Evolutionary conservation across 2,113 vertebrate genomes (phyloP).

Genomic region (Odontesthes bonariensis): DNA sequence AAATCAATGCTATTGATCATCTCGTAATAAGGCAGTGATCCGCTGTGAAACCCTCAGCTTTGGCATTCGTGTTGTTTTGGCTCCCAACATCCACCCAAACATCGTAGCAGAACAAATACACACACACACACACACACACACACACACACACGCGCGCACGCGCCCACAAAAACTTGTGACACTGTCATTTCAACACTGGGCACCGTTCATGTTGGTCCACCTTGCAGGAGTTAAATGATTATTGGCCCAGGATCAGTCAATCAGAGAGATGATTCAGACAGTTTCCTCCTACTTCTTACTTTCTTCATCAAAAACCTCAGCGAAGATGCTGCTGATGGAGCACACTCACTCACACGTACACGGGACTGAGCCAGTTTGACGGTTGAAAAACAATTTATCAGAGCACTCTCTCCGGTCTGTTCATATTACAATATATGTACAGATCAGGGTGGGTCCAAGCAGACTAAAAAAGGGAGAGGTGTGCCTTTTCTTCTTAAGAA

Average conservation of each 20-base stretch:
- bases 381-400: constrained; percentile 1
- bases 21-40: not conserved
- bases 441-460: constrained; percentile 49
- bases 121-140: not conserved
- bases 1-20: no score
- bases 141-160: no score
- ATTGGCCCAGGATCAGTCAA: not conserved
- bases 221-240: not conserved
- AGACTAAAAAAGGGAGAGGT: constrained; percentile 44
- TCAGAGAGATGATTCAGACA: not conserved
- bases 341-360: not conserved
- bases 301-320: not conserved
- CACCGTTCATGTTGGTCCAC: not conserved
- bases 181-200: not conserved
- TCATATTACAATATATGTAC: constrained; percentile 21
- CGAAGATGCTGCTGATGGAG: not conserved
- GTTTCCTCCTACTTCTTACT: not conserved
- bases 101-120: no score
- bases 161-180: no score
- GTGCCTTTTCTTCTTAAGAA: constrained; percentile 48
- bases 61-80: not conserved
- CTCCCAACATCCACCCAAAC: not conserved
- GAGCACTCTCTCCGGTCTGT: constrained; percentile 8
- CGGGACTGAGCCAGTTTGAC: not conserved
- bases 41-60: not conserved